Evolutionary conservation across 2,113 vertebrate genomes (phyloP).

Genomic region (Chroicocephalus ridibundus): DNA sequence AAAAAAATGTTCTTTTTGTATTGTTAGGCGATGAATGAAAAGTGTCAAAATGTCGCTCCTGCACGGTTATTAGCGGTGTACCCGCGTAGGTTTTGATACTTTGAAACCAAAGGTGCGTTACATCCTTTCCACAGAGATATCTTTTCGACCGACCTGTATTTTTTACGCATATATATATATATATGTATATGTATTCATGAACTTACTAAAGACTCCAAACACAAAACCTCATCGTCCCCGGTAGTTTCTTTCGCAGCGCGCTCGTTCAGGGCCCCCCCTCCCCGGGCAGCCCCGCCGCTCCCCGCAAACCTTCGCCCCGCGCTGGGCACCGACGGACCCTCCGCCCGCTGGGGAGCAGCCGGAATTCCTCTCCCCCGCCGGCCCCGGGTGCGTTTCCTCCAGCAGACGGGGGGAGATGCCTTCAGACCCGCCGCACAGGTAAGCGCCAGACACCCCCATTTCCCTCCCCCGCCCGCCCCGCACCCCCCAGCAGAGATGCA

Average conservation of each 20-base stretch:
- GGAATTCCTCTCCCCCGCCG: background rate
- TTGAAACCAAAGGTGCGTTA: background rate
- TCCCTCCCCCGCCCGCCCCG: background rate
- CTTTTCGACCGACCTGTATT: background rate
- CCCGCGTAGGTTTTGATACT: fast-evolving
- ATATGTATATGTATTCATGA: too few species aligned
- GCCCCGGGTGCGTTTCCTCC: background rate
- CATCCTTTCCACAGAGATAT: fast-evolving
- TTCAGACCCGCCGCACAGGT: background rate
- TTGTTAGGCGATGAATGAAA: background rate
- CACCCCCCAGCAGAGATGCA: fast-evolving
- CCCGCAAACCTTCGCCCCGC: background rate
- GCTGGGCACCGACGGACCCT: background rate
- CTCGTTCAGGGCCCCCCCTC: background rate
- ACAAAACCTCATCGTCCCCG: fast-evolving
- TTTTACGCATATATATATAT: background rate
- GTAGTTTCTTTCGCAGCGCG: background rate
- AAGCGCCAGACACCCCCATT: fast-evolving
- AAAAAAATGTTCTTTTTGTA: background rate
- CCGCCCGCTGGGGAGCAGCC: background rate
- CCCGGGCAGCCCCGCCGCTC: background rate
- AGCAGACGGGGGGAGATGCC: background rate
- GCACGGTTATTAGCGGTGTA: fast-evolving
- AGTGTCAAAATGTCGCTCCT: too few species aligned
- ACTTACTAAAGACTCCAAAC: background rate